A percentile compares a stretch with the other conserved stretches of the same genome.
These are phyloP conservation scores for Alligator sinensis DNA, from an alignment of 2,113 vertebrate species.

Conservation along the genomic window DNA sequence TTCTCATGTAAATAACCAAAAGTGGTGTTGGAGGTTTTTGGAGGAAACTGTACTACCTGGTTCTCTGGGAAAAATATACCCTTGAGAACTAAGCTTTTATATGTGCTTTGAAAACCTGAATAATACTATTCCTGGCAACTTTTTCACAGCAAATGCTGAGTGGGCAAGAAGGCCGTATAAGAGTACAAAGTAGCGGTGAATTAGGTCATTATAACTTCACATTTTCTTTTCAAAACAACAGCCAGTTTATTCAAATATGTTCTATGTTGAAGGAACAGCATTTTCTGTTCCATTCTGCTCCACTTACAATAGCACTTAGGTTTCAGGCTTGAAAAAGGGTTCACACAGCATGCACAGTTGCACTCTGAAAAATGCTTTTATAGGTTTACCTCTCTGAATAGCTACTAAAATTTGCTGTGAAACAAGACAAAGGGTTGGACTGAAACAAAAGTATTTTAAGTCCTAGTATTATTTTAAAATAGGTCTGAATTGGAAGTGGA, in stretches of 20 bases:
- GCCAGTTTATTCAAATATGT: slow-evolving; percentile 7
- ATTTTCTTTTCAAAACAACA: not conserved
- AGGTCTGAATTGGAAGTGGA: not conserved
- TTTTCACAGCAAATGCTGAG: slow-evolving; percentile 2
- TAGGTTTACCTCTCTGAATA: not conserved
- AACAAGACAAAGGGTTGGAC: not conserved
- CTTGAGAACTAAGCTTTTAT: not conserved
- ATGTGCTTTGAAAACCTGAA: slow-evolving; percentile 17
- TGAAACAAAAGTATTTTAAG: not conserved
- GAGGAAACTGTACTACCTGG: not conserved
- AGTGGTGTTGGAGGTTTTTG: not conserved
- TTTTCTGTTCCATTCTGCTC: not conserved
- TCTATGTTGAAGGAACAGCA: not conserved
- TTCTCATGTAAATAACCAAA: not conserved
- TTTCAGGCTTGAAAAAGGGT: not conserved
- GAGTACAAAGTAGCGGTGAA: not conserved
- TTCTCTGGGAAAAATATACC: not conserved
- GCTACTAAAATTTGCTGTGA: not conserved
- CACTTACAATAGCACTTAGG: not conserved
- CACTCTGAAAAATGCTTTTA: not conserved
- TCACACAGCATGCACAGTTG: not conserved
- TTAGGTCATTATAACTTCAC: not conserved
- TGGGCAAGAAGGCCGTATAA: not conserved
- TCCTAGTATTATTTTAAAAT: not conserved
- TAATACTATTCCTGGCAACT: slow-evolving; percentile 44